Percentiles rank a stretch among this genome's conserved stretches.
phyloP scores from a whole-genome alignment of 2,888 invertebrate genomes.

The Romanomermis culicivorax region DNA sequence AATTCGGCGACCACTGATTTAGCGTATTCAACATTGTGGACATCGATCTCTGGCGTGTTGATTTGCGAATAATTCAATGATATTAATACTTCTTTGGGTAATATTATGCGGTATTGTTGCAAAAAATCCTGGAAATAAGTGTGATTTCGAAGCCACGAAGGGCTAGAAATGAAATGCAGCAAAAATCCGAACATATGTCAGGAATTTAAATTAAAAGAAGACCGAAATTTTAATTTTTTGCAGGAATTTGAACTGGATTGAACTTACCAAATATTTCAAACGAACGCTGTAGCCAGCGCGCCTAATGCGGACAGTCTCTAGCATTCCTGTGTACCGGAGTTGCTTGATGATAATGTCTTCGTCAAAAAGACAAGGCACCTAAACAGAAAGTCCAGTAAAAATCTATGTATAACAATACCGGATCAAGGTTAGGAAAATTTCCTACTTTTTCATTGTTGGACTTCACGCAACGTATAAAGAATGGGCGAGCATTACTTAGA shows the following conservation, averaged over 20 bases:
- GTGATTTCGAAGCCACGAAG: too few species aligned
- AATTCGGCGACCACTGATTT: constrained; percentile 65
- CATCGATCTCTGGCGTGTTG: not conserved
- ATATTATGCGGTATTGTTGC: constrained; percentile 65
- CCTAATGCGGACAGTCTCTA: constrained; percentile 78
- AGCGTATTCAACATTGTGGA: constrained; percentile 42
- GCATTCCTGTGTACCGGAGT: constrained; percentile 80
- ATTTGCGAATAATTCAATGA: too few species aligned
- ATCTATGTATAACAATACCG: constrained; percentile 5
- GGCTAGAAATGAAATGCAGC: too few species aligned
- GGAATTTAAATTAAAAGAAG: too few species aligned
- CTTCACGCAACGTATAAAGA: constrained; percentile 75
- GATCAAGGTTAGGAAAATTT: too few species aligned
- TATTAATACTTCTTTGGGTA: constrained; percentile 47
- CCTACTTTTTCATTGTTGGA: constrained; percentile 76
- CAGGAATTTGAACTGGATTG: too few species aligned
- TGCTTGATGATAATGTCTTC: constrained; percentile 74
- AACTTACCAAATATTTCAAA: constrained; percentile 67
- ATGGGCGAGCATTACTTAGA: constrained; percentile 63
- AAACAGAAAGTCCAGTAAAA: too few species aligned
- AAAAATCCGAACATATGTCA: too few species aligned
- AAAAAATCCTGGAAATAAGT: constrained; percentile 49
- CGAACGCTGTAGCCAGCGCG: constrained; percentile 87
- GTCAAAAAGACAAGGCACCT: constrained; percentile 70
- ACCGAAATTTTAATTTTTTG: not conserved